A percentile compares a stretch with the other conserved stretches of the same genome.
These are phyloP conservation scores for Octomys mimax DNA, from an alignment of 2,797 vertebrate species.

Conservation along the genomic window DNA sequence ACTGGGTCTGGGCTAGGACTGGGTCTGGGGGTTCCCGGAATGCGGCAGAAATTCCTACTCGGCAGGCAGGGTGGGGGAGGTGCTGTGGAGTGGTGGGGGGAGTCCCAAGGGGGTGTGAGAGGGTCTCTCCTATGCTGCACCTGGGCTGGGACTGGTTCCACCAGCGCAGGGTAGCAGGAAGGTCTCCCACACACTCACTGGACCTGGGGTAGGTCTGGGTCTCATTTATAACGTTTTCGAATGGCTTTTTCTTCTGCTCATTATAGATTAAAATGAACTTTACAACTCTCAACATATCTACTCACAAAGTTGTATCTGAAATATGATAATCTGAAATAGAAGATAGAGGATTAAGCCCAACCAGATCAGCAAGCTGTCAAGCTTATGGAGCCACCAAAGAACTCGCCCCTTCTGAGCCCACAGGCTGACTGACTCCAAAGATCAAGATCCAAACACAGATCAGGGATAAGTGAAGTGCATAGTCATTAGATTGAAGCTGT, in stretches of 20 bases:
- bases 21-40: too few species aligned
- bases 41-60: too few species aligned
- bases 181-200: too few species aligned
- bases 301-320: background rate
- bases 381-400: background rate
- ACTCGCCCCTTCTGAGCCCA: background rate
- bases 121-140: too few species aligned
- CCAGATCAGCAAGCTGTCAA: background rate
- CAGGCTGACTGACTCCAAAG: background rate
- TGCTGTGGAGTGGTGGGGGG: too few species aligned
- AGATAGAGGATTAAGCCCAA: background rate
- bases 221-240: background rate
- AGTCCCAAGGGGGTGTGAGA: too few species aligned
- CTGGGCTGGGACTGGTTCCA: too few species aligned
- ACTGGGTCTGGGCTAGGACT: too few species aligned
- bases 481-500: background rate
- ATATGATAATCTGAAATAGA: background rate
- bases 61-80: too few species aligned
- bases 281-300: background rate
- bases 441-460: background rate
- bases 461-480: background rate
- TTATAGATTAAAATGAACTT: background rate
- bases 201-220: too few species aligned
- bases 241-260: background rate
- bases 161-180: too few species aligned